A percentile compares a stretch with the other conserved stretches of the same genome.
phyloP scores from a whole-genome alignment of 2,888 invertebrate species.

The Ophioninae sp. region DNA sequence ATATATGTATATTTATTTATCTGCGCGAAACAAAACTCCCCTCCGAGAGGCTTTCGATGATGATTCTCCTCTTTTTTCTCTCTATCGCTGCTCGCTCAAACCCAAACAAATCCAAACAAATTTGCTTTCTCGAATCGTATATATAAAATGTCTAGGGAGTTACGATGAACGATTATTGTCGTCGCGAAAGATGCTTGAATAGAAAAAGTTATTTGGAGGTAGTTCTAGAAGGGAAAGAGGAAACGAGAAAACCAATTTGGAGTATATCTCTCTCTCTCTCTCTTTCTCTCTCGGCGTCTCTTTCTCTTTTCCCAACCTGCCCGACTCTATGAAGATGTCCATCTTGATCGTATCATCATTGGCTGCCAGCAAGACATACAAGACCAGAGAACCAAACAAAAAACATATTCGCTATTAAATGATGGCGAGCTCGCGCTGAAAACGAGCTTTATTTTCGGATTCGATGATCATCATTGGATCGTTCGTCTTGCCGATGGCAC shows the following conservation, averaged over 20 bases:
- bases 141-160: constrained; percentile 23
- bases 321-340: constrained; percentile 50
- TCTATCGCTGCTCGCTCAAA: background rate
- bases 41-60: constrained; percentile 13
- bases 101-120: background rate
- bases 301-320: background rate
- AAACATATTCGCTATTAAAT: background rate
- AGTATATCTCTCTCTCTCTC: background rate
- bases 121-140: background rate
- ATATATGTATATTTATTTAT: constrained; percentile 58
- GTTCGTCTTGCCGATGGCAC: constrained; percentile 24
- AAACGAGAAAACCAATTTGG: constrained; percentile 19
- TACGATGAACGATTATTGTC: constrained; percentile 70
- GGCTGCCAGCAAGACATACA: background rate
- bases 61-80: constrained; percentile 13
- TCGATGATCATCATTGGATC: constrained; percentile 16
- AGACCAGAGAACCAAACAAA: background rate
- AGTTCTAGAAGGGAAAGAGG: background rate
- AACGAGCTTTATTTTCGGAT: constrained; percentile 38
- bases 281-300: background rate
- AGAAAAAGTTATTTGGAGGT: constrained; percentile 48
- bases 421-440: constrained; percentile 12
- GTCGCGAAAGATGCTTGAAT: constrained; percentile 61
- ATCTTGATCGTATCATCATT: constrained; percentile 20
- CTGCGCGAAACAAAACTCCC: constrained; percentile 25